Evolutionary conservation across 2,888 invertebrate species (phyloP).

Genomic region (Sesamia inferens): DNA sequence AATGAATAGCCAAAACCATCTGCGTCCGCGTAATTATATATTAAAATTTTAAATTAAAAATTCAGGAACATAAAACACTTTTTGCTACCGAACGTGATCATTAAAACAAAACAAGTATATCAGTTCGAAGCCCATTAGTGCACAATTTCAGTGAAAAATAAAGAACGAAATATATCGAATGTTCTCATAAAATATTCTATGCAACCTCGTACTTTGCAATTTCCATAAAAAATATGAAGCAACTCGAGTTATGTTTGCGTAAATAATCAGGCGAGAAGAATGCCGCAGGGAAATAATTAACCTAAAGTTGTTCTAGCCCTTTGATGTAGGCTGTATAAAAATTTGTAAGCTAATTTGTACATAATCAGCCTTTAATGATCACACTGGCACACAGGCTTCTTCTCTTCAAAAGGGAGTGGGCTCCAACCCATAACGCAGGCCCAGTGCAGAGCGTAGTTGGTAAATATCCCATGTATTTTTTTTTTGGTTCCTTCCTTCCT

Average conservation of each 20-base stretch:
- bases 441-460: too few relatives aligned
- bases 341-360: background rate
- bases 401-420: too few relatives aligned
- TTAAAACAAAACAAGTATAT: slow-evolving; percentile 32
- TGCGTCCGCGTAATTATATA: background rate
- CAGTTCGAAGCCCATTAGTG: slow-evolving; percentile 39
- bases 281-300: too few relatives aligned
- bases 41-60: slow-evolving; percentile 4
- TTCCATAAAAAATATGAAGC: slow-evolving; percentile 26
- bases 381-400: too few relatives aligned
- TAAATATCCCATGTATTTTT: too few relatives aligned
- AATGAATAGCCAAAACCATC: background rate
- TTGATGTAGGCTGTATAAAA: too few relatives aligned
- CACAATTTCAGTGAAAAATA: slow-evolving; percentile 41
- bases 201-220: slow-evolving; percentile 15
- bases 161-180: slow-evolving; percentile 46
- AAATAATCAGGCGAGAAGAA: too few relatives aligned
- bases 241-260: background rate
- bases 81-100: slow-evolving; percentile 20
- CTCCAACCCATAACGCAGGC: too few relatives aligned
- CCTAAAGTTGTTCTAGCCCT: too few relatives aligned
- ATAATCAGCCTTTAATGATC: too few relatives aligned
- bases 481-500: too few relatives aligned
- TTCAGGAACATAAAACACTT: slow-evolving; percentile 34
- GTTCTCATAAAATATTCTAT: slow-evolving; percentile 21